Evolutionary conservation across 2,113 vertebrate species (phyloP).

Genomic region (Cricetomys ansorgei): DNA sequence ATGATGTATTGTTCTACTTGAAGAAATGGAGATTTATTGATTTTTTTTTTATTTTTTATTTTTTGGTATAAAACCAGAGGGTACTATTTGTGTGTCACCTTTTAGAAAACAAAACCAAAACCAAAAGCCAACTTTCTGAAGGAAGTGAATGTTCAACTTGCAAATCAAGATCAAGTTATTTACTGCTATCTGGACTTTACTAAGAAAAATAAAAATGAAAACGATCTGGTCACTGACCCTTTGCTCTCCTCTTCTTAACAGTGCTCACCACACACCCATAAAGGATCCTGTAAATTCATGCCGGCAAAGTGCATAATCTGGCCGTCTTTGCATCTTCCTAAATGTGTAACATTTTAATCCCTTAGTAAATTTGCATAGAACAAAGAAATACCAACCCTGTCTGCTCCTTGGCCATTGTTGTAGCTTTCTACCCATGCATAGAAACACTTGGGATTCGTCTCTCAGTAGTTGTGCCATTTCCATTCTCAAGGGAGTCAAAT

Average conservation of each 20-base stretch:
- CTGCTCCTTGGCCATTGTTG: not conserved
- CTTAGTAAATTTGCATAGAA: not conserved
- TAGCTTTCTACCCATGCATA: constrained; percentile 26
- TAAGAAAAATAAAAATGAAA: too few species aligned
- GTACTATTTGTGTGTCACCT: not conserved
- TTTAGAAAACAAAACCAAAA: not conserved
- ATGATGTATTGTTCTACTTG: not conserved
- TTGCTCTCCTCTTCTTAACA: not conserved
- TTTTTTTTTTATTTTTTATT: not conserved
- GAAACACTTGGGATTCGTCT: constrained; percentile 26
- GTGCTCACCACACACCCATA: not conserved
- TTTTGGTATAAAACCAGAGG: not conserved
- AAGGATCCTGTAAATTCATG: not conserved
- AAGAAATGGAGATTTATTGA: not conserved
- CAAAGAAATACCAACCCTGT: not conserved
- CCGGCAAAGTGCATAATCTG: not conserved
- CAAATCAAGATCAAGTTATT: not conserved
- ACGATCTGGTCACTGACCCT: not conserved
- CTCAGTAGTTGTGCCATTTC: not conserved
- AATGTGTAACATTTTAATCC: not conserved
- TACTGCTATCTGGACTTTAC: not conserved
- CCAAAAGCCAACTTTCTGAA: not conserved
- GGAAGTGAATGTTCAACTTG: not conserved
- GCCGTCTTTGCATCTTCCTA: not conserved
- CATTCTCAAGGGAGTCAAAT: not conserved